Percentiles rank a stretch among this genome's conserved stretches.
These are phyloP conservation scores for Carcharodon carcharias DNA, from an alignment of 2,797 vertebrate species.

Conservation along the genomic window DNA sequence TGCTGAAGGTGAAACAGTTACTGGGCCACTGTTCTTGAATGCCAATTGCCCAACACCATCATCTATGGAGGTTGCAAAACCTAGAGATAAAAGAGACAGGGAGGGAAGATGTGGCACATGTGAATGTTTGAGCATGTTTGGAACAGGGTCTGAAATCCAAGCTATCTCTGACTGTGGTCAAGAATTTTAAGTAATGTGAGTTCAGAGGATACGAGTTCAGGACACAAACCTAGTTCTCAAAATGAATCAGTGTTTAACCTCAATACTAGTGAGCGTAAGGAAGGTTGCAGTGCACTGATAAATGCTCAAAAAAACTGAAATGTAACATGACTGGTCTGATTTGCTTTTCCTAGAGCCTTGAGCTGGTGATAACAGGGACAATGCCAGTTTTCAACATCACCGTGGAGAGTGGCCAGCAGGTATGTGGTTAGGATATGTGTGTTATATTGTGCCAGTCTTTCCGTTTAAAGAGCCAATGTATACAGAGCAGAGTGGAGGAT, in stretches of 20 bases:
- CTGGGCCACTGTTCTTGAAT: neutral
- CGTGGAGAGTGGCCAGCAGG: slow-evolving; percentile 66
- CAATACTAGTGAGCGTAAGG: neutral
- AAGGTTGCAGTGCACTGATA: neutral
- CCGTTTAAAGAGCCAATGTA: neutral
- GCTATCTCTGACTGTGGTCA: neutral
- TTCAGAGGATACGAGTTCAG: neutral
- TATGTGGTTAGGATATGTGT: slow-evolving; percentile 43
- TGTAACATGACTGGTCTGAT: neutral
- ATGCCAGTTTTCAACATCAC: slow-evolving; percentile 96
- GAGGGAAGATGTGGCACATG: neutral
- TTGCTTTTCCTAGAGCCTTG: slow-evolving; percentile 70
- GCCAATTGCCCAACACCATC: no score
- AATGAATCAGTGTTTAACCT: neutral
- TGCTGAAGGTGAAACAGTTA: neutral
- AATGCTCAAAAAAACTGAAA: neutral
- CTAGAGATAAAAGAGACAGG: neutral
- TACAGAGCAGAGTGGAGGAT: neutral
- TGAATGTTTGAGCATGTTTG: neutral
- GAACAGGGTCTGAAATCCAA: neutral
- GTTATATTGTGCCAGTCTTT: neutral
- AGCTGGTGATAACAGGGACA: slow-evolving; percentile 89
- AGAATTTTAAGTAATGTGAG: neutral
- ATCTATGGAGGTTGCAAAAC: neutral
- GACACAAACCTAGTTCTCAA: neutral